Evolutionary conservation across 2,113 vertebrate species (phyloP).

Genomic region (Dascyllus trimaculatus): DNA sequence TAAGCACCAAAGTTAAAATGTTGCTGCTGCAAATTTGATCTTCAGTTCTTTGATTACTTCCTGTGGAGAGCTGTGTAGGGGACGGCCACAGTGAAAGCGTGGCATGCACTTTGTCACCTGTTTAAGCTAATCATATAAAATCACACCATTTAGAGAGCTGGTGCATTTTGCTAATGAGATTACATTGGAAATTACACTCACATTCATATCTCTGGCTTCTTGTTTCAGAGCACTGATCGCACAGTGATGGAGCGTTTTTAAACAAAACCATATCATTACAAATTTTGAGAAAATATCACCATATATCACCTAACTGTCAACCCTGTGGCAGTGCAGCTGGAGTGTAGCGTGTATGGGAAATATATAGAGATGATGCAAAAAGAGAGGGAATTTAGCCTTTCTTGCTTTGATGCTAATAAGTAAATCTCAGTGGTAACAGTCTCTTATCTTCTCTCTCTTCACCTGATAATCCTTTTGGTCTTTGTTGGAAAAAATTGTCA

Average conservation of each 20-base stretch:
- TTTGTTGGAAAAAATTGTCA: conserved; percentile 32
- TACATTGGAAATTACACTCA: not conserved
- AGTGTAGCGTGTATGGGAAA: not conserved
- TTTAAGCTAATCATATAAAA: not conserved
- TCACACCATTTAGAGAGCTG: not conserved
- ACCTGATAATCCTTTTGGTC: conserved; percentile 12
- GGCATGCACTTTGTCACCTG: not conserved
- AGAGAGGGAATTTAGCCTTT: not conserved
- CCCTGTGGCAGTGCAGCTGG: not conserved
- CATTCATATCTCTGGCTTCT: not conserved
- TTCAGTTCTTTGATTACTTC: conserved; percentile 21
- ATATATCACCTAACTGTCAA: not conserved
- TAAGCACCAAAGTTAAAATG: conserved; percentile 21
- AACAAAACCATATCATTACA: not conserved
- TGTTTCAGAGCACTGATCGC: not conserved
- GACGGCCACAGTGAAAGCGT: not conserved
- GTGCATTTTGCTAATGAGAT: too few relatives aligned
- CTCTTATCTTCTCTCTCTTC: not conserved
- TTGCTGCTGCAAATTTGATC: conserved; percentile 22
- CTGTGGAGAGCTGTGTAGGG: conserved; percentile 1
- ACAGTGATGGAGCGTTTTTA: not conserved
- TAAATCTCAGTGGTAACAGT: conserved; percentile 11
- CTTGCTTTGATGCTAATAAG: conserved; percentile 1
- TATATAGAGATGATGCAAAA: conserved; percentile 21
- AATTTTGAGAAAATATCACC: not conserved